phyloP scores from a whole-genome alignment of 1,140 invertebrate species.

The Caligus rogercresseyi region DNA sequence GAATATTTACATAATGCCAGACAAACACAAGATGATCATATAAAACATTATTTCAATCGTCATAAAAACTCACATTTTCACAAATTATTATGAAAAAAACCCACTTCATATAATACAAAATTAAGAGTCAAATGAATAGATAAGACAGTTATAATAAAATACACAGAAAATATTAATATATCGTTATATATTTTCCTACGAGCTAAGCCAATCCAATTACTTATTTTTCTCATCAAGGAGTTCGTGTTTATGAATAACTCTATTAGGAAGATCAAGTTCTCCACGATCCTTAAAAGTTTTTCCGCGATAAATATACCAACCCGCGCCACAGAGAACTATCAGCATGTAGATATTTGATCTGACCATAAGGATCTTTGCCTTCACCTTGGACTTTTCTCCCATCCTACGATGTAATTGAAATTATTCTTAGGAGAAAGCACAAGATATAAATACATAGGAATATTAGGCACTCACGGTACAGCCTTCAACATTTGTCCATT shows the following conservation, averaged over 20 bases:
- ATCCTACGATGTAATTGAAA: not conserved
- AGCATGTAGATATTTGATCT: not conserved
- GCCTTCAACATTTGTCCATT: not conserved
- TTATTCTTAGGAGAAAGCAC: not conserved
- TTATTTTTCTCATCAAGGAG: too few species aligned
- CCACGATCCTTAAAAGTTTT: not conserved
- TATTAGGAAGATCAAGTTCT: not conserved
- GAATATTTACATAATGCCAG: too few species aligned
- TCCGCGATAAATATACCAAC: not conserved
- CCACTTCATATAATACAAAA: too few species aligned
- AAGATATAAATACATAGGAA: not conserved
- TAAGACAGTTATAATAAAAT: too few species aligned
- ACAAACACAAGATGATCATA: too few species aligned
- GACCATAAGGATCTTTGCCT: not conserved
- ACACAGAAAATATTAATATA: too few species aligned
- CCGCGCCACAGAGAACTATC: not conserved
- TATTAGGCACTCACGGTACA: not conserved
- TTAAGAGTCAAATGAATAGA: too few species aligned
- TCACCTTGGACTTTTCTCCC: not conserved
- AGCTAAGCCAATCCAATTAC: too few species aligned
- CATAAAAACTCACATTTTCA: too few species aligned
- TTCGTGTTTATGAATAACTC: not conserved
- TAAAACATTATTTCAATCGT: too few species aligned
- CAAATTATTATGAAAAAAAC: too few species aligned
- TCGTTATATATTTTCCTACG: too few species aligned